Base-by-base conservation (phyloP, 2,888 invertebrate species). In the Hypomecis punctinalis region DNA sequence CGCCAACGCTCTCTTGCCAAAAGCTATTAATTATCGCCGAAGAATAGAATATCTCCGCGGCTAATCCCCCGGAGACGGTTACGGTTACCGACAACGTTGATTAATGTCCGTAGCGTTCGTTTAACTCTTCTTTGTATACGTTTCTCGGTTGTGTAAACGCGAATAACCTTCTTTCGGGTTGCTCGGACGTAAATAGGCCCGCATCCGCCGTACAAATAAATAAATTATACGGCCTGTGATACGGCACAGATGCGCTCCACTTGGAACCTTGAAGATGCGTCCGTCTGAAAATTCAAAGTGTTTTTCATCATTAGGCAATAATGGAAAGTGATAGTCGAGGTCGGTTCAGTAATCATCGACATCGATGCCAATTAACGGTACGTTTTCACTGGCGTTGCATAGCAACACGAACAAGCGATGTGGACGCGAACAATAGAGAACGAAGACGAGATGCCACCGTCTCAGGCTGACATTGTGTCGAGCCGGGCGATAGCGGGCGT, bases 41-140 rank as follows among this genome's bases (percentile, higher is more conserved):
- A 90, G 90, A 91, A 92, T 90, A 91, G 90, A 91, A 89, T 90
- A 90, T 90, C 90, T 87, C 84, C 83, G 74, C 88, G 87, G 85
- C 88, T 90, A 88, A 91, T 91, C 88, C 90, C 86, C 89, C 86
- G 80, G 89, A 89, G 90, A 89, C 84, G 88, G 89, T 85, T 89
- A 88, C 88, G 85, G 89, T 90, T 89, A 89, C 90, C 83, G 89
- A 86, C 89, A 88, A 86, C 89, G 85, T 84, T 93, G 92, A 93
- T 93, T 91, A 90, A 92, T 91, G 89, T 84, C 79, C 77, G 82
- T 78, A 80, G 82, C 87, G 89, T 88, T 85, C 88, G 78, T 87
- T 89, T 88, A 88, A 88, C 89, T 88, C 85, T 85, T 85, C 84
- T 86, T 81, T 86, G 88, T 83, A 81, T 84, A 85, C 81, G 80